A percentile compares a stretch with the other conserved stretches of the same genome.
Evolutionary conservation across 2,888 invertebrate genomes (phyloP).

Genomic region (Rutpela maculata): DNA sequence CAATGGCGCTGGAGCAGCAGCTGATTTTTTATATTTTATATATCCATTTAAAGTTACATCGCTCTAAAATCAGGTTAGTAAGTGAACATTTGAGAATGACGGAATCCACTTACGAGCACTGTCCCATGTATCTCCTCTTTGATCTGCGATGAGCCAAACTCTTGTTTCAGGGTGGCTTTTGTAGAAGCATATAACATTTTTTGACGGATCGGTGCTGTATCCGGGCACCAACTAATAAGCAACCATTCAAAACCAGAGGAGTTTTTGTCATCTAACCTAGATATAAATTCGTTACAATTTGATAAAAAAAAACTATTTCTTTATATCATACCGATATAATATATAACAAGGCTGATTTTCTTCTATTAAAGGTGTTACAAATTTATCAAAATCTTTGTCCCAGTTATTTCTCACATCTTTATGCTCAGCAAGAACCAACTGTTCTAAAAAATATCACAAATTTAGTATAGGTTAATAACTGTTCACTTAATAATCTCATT

Average conservation of each 20-base stretch:
- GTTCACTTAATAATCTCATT: not conserved
- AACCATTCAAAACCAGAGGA: conserved; percentile 94
- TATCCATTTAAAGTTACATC: conserved; percentile 91
- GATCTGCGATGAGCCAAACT: conserved; percentile 96
- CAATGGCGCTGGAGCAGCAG: conserved; percentile 91
- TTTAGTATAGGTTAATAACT: not conserved
- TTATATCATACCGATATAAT: conserved; percentile 81
- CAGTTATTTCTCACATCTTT: conserved; percentile 84
- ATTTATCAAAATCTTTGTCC: conserved; percentile 91
- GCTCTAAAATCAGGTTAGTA: conserved; percentile 74
- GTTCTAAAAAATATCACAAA: conserved; percentile 77
- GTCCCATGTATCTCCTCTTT: conserved; percentile 97
- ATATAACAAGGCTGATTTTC: conserved; percentile 93
- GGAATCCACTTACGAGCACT: conserved; percentile 76
- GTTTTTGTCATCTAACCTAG: conserved; percentile 85
- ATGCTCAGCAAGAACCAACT: conserved; percentile 81
- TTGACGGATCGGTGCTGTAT: conserved; percentile 90
- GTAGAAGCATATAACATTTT: conserved; percentile 99
- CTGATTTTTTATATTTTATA: conserved; percentile 84
- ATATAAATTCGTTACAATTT: conserved; percentile 30
- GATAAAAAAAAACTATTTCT: not conserved
- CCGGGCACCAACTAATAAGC: conserved; percentile 95
- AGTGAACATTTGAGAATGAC: not conserved
- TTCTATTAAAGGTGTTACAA: conserved; percentile 82
- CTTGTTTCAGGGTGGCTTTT: conserved; percentile 96